These are phyloP conservation scores for Charanyca ferruginea DNA, from an alignment of 2,888 invertebrate species.

Conservation along the genomic window DNA sequence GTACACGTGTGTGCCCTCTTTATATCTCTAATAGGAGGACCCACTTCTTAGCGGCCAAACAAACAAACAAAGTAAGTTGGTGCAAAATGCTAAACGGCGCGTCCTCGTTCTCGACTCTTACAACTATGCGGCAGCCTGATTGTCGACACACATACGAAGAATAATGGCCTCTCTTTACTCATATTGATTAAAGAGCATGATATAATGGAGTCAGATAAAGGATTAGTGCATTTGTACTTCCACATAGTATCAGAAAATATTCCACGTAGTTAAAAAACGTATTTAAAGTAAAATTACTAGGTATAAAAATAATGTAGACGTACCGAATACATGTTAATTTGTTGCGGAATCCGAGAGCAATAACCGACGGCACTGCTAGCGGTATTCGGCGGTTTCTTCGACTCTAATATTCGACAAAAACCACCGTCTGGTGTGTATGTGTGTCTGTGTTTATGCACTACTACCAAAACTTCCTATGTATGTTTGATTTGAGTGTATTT, in stretches of 20 bases:
- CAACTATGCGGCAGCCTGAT: slow-evolving; percentile 58
- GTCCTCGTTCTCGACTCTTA: slow-evolving; percentile 70
- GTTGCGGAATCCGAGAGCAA: slow-evolving; percentile 91
- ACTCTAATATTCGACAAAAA: slow-evolving; percentile 89
- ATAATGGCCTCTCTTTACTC: slow-evolving; percentile 56
- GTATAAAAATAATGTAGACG: slow-evolving; percentile 85
- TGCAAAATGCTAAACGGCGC: slow-evolving; percentile 72
- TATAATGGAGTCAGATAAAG: slow-evolving; percentile 26
- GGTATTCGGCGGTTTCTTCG: slow-evolving; percentile 89
- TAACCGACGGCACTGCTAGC: slow-evolving; percentile 88
- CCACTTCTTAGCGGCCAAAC: slow-evolving; percentile 58
- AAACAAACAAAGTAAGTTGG: slow-evolving; percentile 67
- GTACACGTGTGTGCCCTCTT: slow-evolving; percentile 47
- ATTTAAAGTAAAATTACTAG: slow-evolving; percentile 85
- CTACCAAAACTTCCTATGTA: slow-evolving; percentile 73
- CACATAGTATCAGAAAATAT: slow-evolving; percentile 48
- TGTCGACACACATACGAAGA: slow-evolving; percentile 67
- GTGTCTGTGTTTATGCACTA: slow-evolving; percentile 72
- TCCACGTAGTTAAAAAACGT: slow-evolving; percentile 70
- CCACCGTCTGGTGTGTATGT: slow-evolving; percentile 74
- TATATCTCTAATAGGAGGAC: slow-evolving; percentile 56
- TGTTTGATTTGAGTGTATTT: slow-evolving; percentile 80
- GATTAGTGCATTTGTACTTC: slow-evolving; percentile 42
- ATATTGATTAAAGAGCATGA: slow-evolving; percentile 49
- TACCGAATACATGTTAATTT: slow-evolving; percentile 91